These are phyloP conservation scores for Aphyosemion australe DNA, from an alignment of 2,113 vertebrate species.

Conservation along the genomic window DNA sequence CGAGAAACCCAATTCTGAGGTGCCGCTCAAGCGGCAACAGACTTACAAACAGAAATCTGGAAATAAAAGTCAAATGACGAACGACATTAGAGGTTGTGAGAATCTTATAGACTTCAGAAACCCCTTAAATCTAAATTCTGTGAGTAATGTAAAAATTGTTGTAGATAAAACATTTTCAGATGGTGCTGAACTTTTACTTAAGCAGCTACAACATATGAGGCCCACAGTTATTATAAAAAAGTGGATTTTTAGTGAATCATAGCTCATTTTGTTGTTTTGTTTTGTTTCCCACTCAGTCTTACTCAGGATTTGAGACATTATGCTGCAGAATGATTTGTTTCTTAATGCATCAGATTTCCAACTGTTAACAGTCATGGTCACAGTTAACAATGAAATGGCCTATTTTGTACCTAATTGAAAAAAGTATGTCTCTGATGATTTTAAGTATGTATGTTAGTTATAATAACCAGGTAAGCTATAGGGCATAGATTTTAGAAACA, in stretches of 20 bases:
- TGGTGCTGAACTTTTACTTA: constrained; percentile 87
- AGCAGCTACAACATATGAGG: constrained; percentile 98
- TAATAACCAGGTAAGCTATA: constrained; percentile 82
- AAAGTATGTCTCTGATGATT: constrained; percentile 74
- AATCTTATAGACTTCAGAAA: constrained; percentile 89
- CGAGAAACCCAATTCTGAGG: constrained; percentile 61
- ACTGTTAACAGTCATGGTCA: constrained; percentile 68
- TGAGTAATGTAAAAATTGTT: constrained; percentile 93
- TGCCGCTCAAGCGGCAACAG: constrained; percentile 73
- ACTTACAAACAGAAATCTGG: constrained; percentile 62
- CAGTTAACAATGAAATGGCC: constrained; percentile 67
- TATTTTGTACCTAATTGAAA: constrained; percentile 75
- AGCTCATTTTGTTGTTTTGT: constrained; percentile 61
- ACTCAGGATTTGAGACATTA: constrained; percentile 87
- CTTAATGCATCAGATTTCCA: constrained; percentile 70
- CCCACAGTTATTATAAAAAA: constrained; percentile 90
- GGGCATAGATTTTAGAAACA: constrained; percentile 86
- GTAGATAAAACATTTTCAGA: constrained; percentile 90
- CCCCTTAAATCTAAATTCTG: constrained; percentile 87
- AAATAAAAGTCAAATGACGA: constrained; percentile 56
- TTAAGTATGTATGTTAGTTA: constrained; percentile 81
- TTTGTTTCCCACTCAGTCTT: constrained; percentile 72
- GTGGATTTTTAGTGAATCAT: constrained; percentile 78
- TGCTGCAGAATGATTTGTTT: constrained; percentile 81
- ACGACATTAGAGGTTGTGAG: constrained; percentile 74